These are phyloP conservation scores for Lytechinus pictus DNA, from an alignment of 35 echinoderm and acorn worm species.

Conservation along the genomic window DNA sequence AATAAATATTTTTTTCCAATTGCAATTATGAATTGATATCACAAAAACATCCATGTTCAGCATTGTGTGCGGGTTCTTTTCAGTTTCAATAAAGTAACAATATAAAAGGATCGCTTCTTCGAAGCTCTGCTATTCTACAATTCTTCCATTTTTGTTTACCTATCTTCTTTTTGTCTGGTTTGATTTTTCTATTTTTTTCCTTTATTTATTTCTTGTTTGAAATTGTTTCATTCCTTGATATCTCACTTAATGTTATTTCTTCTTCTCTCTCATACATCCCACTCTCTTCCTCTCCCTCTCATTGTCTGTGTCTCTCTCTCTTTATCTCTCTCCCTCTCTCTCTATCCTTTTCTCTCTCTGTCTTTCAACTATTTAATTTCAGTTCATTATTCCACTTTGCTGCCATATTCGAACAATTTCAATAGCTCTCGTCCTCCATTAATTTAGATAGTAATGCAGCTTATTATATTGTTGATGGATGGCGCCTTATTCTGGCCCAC, in stretches of 20 bases:
- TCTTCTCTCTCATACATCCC: background rate
- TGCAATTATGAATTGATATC: no score
- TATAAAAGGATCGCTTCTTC: no score
- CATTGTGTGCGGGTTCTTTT: no score
- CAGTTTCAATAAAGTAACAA: no score
- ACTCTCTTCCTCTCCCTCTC: background rate
- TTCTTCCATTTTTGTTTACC: background rate
- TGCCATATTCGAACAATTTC: no score
- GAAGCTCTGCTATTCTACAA: background rate
- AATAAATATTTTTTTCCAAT: no score
- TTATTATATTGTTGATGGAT: background rate
- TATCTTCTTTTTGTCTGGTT: background rate
- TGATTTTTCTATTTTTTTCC: no score
- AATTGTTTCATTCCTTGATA: no score
- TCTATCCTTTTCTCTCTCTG: background rate
- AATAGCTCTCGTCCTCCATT: no score
- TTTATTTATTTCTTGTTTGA: no score
- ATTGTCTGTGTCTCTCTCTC: background rate
- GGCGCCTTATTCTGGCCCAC: background rate
- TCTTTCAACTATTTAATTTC: background rate
- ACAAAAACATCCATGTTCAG: no score
- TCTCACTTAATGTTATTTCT: background rate
- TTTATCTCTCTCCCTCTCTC: background rate
- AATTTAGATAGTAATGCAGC: no score
- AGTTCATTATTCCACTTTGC: background rate